Conservation (phyloP, 2,113 vertebrate genomes). For the Herpetotheres cachinnans region DNA sequence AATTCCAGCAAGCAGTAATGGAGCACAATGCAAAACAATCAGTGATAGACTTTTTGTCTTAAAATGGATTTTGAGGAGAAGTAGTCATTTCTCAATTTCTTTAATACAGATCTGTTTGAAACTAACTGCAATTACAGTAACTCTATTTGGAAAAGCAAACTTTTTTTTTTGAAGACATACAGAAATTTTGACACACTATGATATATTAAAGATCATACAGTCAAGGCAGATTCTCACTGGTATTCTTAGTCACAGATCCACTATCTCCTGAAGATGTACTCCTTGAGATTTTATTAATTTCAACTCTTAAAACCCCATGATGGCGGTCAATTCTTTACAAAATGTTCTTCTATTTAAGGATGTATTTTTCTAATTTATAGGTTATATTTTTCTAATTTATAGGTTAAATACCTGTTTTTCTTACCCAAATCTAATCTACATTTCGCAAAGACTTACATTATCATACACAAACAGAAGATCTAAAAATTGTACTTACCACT, state of each 20-base stretch:
- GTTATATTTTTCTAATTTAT: neutral
- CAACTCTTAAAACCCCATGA: neutral
- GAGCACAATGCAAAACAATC: neutral
- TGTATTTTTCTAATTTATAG: neutral
- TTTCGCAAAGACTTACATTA: neutral
- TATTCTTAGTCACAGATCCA: neutral
- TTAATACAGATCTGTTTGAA: neutral
- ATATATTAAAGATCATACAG: neutral
- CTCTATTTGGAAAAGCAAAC: neutral
- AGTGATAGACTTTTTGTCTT: neutral
- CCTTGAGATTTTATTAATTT: neutral
- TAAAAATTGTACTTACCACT: neutral
- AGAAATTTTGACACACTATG: neutral
- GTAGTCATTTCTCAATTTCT: neutral
- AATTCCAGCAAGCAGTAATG: neutral
- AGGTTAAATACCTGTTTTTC: neutral
- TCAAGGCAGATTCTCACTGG: neutral
- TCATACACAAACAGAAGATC: neutral
- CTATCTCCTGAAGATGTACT: neutral
- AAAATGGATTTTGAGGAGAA: neutral
- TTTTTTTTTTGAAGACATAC: neutral
- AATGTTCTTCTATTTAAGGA: neutral
- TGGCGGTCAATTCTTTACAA: neutral
- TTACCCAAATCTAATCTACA: neutral
- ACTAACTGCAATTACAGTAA: neutral